Evolutionary conservation across 2,797 vertebrate genomes (phyloP), one percentile per base, ranked within the genome.

Genomic region (Manis pentadactyla): DNA sequence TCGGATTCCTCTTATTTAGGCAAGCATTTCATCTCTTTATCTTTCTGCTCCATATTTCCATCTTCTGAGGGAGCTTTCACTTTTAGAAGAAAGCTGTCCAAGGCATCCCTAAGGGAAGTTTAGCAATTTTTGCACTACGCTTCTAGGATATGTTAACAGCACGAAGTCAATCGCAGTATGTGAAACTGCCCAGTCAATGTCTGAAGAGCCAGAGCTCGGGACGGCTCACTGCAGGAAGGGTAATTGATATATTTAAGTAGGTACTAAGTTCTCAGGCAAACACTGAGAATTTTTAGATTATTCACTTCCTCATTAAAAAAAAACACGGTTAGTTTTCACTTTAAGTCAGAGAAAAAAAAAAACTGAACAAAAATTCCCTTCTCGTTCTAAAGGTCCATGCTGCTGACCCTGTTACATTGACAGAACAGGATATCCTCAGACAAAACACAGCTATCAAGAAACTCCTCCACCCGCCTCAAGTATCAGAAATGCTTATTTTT

Each of bases 251-350:
- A 61, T 84, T 94, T 87, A 95, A 78, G 77, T 13, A 88, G 42
- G 79, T 59, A n/a, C 17, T 59, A 68, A 11, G 69, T 94, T 81
- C 49, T 83, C 23, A 77, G 31, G 37, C 15, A 37, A 87, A 91
- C 21, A 91, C 19, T 69, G 86, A 74, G 12, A 84, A 94, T 83
- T 71, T 94, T 93, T 87, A 88, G 64, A 85, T 94, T 90, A 55
- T 57, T 87, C 42, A 68, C 17, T 57, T 94, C 31, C 81, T 81
- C 8, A 69, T 66, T 46, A 6, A 69, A 64, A 77, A 63, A n/a
- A 93, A 94, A 42, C 73, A 79, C 53, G 51, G 25, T 74, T 66
- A 81, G 15, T 55, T 84, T 84, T 79, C 21, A 93, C 39, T 69
- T 92, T 59, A 94, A 37, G 63, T 68, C 42, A 25, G 42, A 86